These are phyloP conservation scores for Dorcus parallelipipedus DNA, from an alignment of 2,888 invertebrate species.

Conservation along the genomic window DNA sequence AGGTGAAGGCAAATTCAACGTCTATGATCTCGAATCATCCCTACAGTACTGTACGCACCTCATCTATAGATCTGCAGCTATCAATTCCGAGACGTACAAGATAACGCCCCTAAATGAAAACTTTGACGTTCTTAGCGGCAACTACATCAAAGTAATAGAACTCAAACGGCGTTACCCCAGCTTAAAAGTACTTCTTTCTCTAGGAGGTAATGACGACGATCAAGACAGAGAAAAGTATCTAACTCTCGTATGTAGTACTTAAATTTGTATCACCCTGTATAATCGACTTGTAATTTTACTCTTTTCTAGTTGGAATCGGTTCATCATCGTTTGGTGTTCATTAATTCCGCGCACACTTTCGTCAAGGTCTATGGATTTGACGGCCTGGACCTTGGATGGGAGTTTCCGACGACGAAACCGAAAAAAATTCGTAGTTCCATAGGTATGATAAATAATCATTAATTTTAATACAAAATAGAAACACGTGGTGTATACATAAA, in stretches of 20 bases:
- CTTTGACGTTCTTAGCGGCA: slow-evolving; percentile 70
- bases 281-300: too few relatives aligned
- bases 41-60: slow-evolving; percentile 75
- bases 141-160: slow-evolving; percentile 68
- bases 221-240: slow-evolving; percentile 64
- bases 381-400: slow-evolving; percentile 84
- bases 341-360: slow-evolving; percentile 69
- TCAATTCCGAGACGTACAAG: slow-evolving; percentile 68
- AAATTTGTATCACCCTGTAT: too few relatives aligned
- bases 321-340: slow-evolving; percentile 70
- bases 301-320: slow-evolving; percentile 63
- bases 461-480: too few relatives aligned
- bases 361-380: slow-evolving; percentile 79
- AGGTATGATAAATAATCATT: slow-evolving; percentile 30
- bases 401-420: slow-evolving; percentile 75
- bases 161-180: slow-evolving; percentile 68
- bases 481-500: not conserved
- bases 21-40: slow-evolving; percentile 69
- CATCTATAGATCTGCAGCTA: slow-evolving; percentile 74
- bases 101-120: slow-evolving; percentile 67
- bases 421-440: slow-evolving; percentile 67
- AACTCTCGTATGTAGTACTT: slow-evolving; percentile 55
- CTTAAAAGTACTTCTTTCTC: slow-evolving; percentile 68
- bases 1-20: slow-evolving; percentile 77
- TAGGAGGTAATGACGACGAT: slow-evolving; percentile 74